phyloP scores from a whole-genome alignment of 2,797 vertebrate genomes.

The Cryptoprocta ferox region DNA sequence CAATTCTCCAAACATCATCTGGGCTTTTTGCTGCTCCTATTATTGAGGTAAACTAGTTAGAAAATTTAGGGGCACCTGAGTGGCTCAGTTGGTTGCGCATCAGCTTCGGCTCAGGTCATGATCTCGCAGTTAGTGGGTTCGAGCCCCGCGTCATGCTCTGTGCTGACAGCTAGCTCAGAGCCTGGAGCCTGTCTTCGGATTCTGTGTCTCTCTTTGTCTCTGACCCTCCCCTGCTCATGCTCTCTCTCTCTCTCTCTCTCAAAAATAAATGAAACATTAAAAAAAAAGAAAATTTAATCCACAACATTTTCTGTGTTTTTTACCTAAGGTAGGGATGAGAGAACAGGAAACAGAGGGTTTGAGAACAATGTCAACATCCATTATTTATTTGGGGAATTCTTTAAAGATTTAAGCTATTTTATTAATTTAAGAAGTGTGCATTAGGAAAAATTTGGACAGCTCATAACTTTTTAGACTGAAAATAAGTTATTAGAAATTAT shows the following conservation, averaged over 20 bases:
- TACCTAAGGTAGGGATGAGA: neutral
- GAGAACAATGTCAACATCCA: neutral
- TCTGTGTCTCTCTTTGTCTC: too few relatives aligned
- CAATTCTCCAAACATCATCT: conserved; percentile 57
- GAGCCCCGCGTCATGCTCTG: too few relatives aligned
- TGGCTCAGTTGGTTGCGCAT: too few relatives aligned
- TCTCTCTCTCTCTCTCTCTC: too few relatives aligned
- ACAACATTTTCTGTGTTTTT: neutral
- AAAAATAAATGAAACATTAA: too few relatives aligned
- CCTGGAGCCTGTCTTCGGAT: too few relatives aligned
- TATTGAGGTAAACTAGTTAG: neutral
- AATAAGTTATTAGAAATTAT: conserved; percentile 40
- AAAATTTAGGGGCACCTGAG: neutral
- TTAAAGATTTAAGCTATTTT: conserved; percentile 28
- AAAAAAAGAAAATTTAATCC: neutral
- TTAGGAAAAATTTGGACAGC: neutral
- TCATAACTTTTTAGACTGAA: neutral
- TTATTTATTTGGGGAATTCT: neutral
- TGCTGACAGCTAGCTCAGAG: too few relatives aligned
- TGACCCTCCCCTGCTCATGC: too few relatives aligned
- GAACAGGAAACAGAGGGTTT: neutral
- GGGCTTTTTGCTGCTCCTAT: neutral
- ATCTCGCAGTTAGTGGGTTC: too few relatives aligned
- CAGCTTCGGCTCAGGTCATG: too few relatives aligned
- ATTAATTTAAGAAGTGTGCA: neutral